Base-by-base conservation (phyloP, 2,888 invertebrate genomes). In the Eremobia ochroleuca region DNA sequence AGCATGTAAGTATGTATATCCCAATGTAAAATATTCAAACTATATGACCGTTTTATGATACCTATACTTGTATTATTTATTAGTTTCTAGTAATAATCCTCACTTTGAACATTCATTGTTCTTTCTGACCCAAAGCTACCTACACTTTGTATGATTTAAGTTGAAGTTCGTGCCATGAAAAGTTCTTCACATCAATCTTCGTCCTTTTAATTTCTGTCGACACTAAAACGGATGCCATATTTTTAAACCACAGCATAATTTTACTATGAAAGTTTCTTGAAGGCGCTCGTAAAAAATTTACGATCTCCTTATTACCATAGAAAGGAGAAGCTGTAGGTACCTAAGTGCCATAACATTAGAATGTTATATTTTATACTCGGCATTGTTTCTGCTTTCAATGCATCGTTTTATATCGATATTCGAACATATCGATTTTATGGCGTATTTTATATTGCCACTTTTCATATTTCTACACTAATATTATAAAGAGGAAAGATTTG, bases 311-410 rank as follows among this genome's bases (percentile, higher is more conserved):
- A 94, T 94, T 94, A 93, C 92, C 93, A 94, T 93, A 93, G 92
- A 94, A 92, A 93, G 88, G 91, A 92, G 92, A 90, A 89, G 91
- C 90, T 87, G 90, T 88, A 85, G 79, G 81, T 75, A 77, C 83
- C 76, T 86, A 81, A 85, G 80, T 78, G 73, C 83, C 70, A 79
- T 93, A 90, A 93, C 89, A 90, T 93, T 93, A 91, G 89, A 92
- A 90, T 90, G 90, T 91, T 90, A 90, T 91, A 91, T 92, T 91
- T 91, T 90, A 92, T 88, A 88, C 76, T 85, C 75, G 70, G 91
- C 90, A 93, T 94, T 94, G 93, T 94, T 93, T 93, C 91, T 91
- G 89, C 90, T 91, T 91, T 90, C 90, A 92, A 92, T 91, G 83
- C 88, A 73, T 90, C 85, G 83, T 89, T 90, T 83, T 80, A 73